A percentile compares a stretch with the other conserved stretches of the same genome.
These are phyloP conservation scores for Epistrophe grossulariae DNA, from an alignment of 2,888 invertebrate species.

Conservation along the genomic window DNA sequence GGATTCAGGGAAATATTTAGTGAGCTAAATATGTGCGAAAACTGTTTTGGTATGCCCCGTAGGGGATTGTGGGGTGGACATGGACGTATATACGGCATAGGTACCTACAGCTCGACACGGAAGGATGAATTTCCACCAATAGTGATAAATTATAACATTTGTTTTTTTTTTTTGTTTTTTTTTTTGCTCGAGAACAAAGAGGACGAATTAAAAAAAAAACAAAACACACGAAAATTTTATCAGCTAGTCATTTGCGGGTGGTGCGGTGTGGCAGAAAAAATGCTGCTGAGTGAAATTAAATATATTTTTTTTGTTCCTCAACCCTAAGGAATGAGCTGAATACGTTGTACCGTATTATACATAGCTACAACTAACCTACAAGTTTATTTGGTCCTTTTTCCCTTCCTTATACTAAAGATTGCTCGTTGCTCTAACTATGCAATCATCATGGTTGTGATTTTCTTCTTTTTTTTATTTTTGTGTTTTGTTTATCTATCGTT, in stretches of 20 bases:
- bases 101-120: neutral
- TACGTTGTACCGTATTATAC: neutral
- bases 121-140: conserved; percentile 19
- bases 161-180: neutral
- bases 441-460: conserved; percentile 53
- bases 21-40: conserved; percentile 67
- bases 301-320: conserved; percentile 48
- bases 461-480: neutral
- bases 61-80: neutral
- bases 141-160: conserved; percentile 58
- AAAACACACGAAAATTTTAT: conserved; percentile 51
- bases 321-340: neutral
- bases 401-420: neutral
- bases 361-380: neutral
- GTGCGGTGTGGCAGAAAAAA: conserved; percentile 29
- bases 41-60: conserved; percentile 46
- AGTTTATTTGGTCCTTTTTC: neutral
- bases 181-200: conserved; percentile 17
- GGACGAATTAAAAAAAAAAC: conserved; percentile 11
- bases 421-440: conserved; percentile 13
- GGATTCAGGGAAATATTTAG: conserved; percentile 60
- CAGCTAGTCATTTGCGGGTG: conserved; percentile 62
- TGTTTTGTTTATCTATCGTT: conserved; percentile 31
- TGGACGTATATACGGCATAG: neutral
- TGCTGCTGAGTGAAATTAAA: conserved; percentile 69